Conservation (phyloP, 2,797 vertebrate genomes). For the Kryptopterus vitreolus region DNA sequence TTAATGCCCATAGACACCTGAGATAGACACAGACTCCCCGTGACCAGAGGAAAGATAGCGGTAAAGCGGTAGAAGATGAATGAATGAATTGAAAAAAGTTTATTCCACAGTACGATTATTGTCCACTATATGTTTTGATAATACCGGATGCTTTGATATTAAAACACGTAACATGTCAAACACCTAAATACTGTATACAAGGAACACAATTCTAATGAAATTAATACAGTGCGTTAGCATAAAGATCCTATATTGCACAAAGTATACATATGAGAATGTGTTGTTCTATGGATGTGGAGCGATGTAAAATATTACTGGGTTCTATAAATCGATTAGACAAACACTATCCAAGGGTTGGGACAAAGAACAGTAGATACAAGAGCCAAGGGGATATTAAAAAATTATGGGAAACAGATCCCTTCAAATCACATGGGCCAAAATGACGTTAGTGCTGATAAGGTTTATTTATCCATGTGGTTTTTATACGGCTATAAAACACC, state of each 20-base stretch:
- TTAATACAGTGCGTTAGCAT: not conserved
- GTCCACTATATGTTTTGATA: not conserved
- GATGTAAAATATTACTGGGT: not conserved
- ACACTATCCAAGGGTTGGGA: not conserved
- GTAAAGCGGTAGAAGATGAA: no score
- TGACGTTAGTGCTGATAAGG: conserved; percentile 43
- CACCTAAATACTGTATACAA: no score
- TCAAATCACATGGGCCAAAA: conserved; percentile 21
- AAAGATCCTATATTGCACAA: not conserved
- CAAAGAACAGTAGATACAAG: not conserved
- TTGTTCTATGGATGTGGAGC: not conserved
- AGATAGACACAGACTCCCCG: no score
- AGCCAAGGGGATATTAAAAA: not conserved
- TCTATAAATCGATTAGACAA: not conserved
- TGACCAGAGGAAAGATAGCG: no score
- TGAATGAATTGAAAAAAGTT: not conserved
- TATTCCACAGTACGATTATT: not conserved
- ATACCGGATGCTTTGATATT: not conserved
- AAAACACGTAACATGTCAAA: no score
- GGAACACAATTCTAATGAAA: not conserved
- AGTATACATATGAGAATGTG: not conserved
- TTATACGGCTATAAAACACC: conserved; percentile 54
- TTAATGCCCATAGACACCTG: no score
- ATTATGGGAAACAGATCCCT: conserved; percentile 4
- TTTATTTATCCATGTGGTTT: conserved; percentile 59